Evolutionary conservation across 2,113 vertebrate species (phyloP).

Genomic region (Nymphicus hollandicus): DNA sequence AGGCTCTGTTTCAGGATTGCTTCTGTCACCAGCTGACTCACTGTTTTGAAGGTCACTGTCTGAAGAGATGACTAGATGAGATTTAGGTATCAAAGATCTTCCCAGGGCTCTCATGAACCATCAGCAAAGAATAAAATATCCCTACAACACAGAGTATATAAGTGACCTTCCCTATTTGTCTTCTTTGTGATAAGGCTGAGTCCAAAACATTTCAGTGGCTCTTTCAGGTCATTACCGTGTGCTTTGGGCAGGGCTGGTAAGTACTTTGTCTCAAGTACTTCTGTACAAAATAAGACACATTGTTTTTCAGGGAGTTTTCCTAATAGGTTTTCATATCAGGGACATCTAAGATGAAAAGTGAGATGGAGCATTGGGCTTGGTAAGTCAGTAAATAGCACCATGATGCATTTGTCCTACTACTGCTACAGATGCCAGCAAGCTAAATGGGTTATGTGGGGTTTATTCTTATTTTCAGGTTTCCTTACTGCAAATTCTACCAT

Average conservation of each 20-base stretch:
- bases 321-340: background rate
- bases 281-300: background rate
- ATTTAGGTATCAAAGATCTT: background rate
- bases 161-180: background rate
- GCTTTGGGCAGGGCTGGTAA: background rate
- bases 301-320: background rate
- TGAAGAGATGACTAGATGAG: background rate
- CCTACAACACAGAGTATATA: background rate
- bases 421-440: background rate
- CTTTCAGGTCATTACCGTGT: background rate
- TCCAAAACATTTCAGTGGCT: background rate
- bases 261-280: background rate
- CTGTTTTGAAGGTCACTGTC: background rate
- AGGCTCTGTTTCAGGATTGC: background rate
- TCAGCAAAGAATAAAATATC: background rate
- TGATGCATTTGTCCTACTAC: background rate
- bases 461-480: background rate
- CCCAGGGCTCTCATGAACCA: background rate
- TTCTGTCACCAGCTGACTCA: background rate
- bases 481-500: background rate
- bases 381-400: background rate
- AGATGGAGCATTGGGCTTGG: background rate
- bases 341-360: background rate
- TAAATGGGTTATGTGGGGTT: background rate
- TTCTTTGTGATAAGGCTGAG: background rate